phyloP scores from a whole-genome alignment of 1,140 invertebrate species.

The Musca domestica region DNA sequence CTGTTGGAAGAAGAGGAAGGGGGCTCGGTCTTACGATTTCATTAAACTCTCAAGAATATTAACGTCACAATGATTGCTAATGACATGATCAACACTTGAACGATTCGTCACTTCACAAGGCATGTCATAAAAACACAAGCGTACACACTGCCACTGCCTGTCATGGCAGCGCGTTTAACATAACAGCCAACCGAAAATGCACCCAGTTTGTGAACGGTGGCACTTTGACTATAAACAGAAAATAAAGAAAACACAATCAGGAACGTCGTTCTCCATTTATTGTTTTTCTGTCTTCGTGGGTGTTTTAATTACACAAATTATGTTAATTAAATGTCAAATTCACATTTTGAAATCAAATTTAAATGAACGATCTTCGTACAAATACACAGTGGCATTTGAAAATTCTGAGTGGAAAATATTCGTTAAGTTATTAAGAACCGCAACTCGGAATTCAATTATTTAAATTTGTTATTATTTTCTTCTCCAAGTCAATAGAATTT shows the following conservation, averaged over 20 bases:
- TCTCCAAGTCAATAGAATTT: no score
- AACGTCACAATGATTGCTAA: slow-evolving; percentile 21
- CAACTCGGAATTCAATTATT: no score
- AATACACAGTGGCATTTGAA: no score
- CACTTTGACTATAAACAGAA: not conserved
- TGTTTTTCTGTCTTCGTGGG: no score
- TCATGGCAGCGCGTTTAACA: not conserved
- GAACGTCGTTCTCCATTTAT: no score
- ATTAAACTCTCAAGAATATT: slow-evolving; percentile 8
- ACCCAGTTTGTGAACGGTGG: not conserved
- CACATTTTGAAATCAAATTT: no score
- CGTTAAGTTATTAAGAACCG: no score
- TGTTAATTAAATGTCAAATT: slow-evolving; percentile 20
- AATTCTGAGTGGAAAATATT: no score
- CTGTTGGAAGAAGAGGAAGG: not conserved
- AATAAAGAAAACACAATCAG: no score
- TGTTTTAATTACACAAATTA: slow-evolving; percentile 3
- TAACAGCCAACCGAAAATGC: not conserved
- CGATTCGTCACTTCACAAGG: slow-evolving; percentile 16
- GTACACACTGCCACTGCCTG: not conserved
- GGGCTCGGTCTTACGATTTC: not conserved
- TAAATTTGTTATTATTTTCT: no score
- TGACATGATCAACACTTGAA: slow-evolving; percentile 25
- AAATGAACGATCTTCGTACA: no score
- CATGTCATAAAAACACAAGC: slow-evolving; percentile 3